A percentile compares a stretch with the other conserved stretches of the same genome.
Conservation (phyloP, 35 echinoderm and acorn worm species). For the Diadema setosum region DNA sequence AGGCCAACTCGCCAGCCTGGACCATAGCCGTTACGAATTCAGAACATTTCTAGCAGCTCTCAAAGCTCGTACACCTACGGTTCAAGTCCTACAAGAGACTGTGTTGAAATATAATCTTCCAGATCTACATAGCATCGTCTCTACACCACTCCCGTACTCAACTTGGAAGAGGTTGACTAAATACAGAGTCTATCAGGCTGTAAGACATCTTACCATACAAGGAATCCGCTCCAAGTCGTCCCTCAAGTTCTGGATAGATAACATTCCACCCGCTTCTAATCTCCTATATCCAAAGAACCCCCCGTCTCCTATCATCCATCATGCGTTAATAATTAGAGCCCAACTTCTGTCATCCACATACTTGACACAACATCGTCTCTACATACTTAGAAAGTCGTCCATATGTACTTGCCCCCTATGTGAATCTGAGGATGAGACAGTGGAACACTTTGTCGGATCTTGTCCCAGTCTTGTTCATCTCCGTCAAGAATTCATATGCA, state of each 20-base stretch:
- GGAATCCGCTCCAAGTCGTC: neutral
- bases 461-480: no score
- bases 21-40: neutral
- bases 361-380: no score
- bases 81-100: neutral
- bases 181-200: neutral
- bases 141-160: neutral
- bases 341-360: no score
- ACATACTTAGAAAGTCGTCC: no score
- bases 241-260: neutral
- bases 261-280: neutral
- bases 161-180: neutral
- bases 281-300: neutral
- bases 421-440: no score
- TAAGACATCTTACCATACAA: neutral
- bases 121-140: neutral
- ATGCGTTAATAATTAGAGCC: no score
- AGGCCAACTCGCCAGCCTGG: no score
- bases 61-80: neutral
- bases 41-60: neutral
- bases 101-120: neutral
- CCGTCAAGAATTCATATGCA: no score
- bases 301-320: neutral
- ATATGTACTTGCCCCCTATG: no score
- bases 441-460: no score